These are phyloP conservation scores for Drosophila seclusa DNA, from an alignment of 2,888 invertebrate genomes.

Conservation along the genomic window DNA sequence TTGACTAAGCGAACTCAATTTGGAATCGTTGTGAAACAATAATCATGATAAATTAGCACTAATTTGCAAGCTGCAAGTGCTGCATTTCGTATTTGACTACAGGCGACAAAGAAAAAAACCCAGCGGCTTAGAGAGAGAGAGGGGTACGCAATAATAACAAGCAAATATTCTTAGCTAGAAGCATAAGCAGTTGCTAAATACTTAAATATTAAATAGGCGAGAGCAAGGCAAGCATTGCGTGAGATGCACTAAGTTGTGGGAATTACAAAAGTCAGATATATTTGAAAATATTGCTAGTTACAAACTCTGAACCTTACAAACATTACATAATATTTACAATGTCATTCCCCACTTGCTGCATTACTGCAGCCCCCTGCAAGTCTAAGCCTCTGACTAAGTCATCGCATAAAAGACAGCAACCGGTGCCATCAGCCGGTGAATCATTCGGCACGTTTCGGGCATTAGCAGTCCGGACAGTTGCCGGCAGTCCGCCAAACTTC, in stretches of 20 bases:
- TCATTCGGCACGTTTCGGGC: conserved; percentile 73
- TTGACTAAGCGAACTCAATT: conserved; percentile 65
- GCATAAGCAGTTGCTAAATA: conserved; percentile 26
- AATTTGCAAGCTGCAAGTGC: conserved; percentile 71
- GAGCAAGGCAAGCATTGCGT: not conserved
- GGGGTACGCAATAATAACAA: not conserved
- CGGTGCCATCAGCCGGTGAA: conserved; percentile 19
- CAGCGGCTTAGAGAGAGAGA: conserved; percentile 35
- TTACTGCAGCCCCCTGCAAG: not conserved
- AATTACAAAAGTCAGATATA: not conserved
- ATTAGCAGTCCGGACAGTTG: conserved; percentile 59
- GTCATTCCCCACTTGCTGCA: not conserved
- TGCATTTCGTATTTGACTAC: conserved; percentile 35
- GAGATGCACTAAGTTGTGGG: not conserved
- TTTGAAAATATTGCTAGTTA: conserved; percentile 6
- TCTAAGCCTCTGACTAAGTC: conserved; percentile 31
- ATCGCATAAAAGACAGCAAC: conserved; percentile 12
- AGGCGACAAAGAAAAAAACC: not conserved
- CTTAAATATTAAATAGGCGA: conserved; percentile 24
- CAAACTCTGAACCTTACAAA: not conserved
- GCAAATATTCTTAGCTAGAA: not conserved
- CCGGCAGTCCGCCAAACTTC: conserved; percentile 51
- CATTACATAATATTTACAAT: not conserved
- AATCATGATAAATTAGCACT: conserved; percentile 77
- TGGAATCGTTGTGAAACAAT: conserved; percentile 68